Conservation (phyloP, 53 echinoderm and acorn worm genomes). For the Echinarachnius parma region DNA sequence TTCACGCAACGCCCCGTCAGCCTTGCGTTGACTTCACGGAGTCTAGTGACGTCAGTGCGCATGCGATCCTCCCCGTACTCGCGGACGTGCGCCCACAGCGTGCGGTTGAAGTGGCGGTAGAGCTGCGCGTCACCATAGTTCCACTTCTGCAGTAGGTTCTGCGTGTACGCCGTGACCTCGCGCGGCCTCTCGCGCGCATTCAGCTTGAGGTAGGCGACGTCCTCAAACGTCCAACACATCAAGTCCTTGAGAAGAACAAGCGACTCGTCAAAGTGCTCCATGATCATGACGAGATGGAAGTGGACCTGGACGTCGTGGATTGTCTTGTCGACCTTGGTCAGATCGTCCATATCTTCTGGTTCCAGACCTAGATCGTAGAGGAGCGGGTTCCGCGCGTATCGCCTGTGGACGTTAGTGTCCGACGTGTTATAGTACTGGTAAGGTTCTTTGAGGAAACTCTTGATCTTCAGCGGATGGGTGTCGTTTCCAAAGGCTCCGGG, state of each 20-base stretch:
- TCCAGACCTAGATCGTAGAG: conserved; percentile 47
- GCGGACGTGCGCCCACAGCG: conserved; percentile 46
- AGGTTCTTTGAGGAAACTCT: conserved; percentile 22
- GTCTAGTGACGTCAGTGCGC: conserved; percentile 26
- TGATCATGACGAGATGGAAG: conserved; percentile 56
- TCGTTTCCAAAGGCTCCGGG: conserved; percentile 8
- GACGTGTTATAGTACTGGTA: conserved; percentile 15
- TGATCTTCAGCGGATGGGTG: neutral
- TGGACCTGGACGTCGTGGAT: conserved; percentile 41
- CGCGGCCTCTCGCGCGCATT: conserved; percentile 53
- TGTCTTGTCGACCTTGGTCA: conserved; percentile 11
- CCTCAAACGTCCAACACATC: conserved; percentile 54
- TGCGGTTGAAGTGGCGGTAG: conserved; percentile 54
- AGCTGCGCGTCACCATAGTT: conserved; percentile 54
- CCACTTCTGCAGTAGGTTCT: conserved; percentile 38
- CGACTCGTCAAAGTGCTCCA: conserved; percentile 68
- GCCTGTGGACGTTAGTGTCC: conserved; percentile 22
- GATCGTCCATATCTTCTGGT: conserved; percentile 27
- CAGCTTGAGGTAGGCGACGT: conserved; percentile 51
- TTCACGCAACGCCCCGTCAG: conserved; percentile 44
- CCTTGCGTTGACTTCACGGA: conserved; percentile 33
- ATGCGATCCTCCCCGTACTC: conserved; percentile 41
- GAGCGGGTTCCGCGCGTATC: conserved; percentile 37
- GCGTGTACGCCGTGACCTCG: conserved; percentile 1
- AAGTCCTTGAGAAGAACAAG: conserved; percentile 53